Percentiles rank a stretch among this genome's conserved stretches.
Evolutionary conservation across 2,888 invertebrate genomes (phyloP).

Genomic region (Lithophane semibrunnea): DNA sequence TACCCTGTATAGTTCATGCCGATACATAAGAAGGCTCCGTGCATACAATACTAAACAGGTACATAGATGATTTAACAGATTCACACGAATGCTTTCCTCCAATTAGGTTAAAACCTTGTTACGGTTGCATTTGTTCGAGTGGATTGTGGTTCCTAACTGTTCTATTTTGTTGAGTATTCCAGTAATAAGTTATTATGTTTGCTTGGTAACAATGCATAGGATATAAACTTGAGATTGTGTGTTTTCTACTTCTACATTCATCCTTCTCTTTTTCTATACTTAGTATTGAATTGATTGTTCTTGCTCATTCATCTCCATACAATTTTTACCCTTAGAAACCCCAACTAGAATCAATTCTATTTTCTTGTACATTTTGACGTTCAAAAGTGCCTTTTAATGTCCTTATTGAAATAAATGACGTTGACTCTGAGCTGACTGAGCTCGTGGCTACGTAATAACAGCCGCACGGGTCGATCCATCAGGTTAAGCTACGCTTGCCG

Average conservation of each 20-base stretch:
- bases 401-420: not conserved
- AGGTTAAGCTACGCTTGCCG: too few species aligned
- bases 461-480: too few species aligned
- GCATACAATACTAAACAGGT: not conserved
- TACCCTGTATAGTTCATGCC: not conserved
- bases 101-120: slow-evolving; percentile 53
- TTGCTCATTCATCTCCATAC: not conserved
- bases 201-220: not conserved
- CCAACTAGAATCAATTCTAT: not conserved
- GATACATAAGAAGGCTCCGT: not conserved
- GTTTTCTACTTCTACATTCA: not conserved
- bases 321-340: not conserved
- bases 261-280: not conserved
- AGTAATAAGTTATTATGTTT: not conserved
- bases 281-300: not conserved
- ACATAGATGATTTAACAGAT: slow-evolving; percentile 9
- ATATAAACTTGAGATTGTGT: not conserved
- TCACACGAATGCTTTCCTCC: not conserved
- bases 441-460: too few species aligned
- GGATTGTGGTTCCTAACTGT: slow-evolving; percentile 4
- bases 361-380: not conserved
- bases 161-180: slow-evolving; percentile 27
- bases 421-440: too few species aligned
- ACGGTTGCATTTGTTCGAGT: slow-evolving; percentile 20
- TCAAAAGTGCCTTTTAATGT: not conserved